phyloP scores from a whole-genome alignment of 2,113 vertebrate genomes.

The Colius striatus region DNA sequence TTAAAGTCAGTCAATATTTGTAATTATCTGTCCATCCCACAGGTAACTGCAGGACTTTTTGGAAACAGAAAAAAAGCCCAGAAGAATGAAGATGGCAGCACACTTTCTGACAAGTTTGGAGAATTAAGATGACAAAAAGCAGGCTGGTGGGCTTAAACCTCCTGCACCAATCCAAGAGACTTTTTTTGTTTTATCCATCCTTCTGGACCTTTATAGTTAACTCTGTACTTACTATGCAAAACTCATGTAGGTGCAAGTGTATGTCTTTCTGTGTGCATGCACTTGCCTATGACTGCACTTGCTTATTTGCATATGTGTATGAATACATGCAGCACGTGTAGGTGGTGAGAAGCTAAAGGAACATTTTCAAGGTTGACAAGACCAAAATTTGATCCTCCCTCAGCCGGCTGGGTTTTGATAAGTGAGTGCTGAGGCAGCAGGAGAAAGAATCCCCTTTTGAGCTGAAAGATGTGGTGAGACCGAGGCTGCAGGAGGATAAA shows the following conservation, averaged over 20 bases:
- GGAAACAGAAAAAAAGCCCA: neutral
- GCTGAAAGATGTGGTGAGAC: neutral
- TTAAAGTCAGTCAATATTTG: slow-evolving; percentile 62
- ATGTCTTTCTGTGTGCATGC: neutral
- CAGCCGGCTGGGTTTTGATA: neutral
- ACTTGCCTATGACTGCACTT: neutral
- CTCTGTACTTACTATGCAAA: neutral
- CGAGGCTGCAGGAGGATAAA: neutral
- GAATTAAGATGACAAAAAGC: slow-evolving; percentile 2
- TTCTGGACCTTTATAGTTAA: neutral
- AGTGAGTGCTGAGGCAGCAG: neutral
- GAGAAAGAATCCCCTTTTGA: neutral
- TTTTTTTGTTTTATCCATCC: neutral
- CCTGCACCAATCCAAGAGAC: neutral
- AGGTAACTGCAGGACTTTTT: neutral
- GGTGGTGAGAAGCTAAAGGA: slow-evolving; percentile 48
- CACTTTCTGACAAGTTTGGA: neutral
- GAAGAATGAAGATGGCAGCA: neutral
- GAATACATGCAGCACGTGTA: slow-evolving; percentile 4
- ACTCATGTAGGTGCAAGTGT: neutral
- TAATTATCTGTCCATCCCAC: slow-evolving; percentile 42
- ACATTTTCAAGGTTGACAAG: slow-evolving; percentile 47
- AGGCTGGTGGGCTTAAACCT: neutral
- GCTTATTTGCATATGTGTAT: slow-evolving; percentile 34
- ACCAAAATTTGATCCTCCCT: slow-evolving; percentile 34